Evolutionary conservation across 2,888 invertebrate species (phyloP).

Genomic region (Habroteleia sp.): DNA sequence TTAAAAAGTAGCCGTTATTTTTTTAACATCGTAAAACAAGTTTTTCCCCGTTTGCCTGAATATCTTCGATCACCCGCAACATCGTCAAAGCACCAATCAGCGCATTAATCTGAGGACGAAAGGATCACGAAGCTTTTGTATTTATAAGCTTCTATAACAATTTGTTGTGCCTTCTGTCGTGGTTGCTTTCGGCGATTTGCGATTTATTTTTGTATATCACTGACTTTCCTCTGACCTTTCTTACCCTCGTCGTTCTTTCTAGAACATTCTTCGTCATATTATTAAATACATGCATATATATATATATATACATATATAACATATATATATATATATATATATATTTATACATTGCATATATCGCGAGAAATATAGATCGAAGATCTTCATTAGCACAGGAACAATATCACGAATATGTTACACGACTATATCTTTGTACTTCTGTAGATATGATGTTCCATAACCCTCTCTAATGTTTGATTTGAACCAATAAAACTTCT

Average conservation of each 20-base stretch:
- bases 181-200: constrained; percentile 76
- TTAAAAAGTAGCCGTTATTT: constrained; percentile 45
- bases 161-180: constrained; percentile 79
- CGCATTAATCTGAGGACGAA: constrained; percentile 47
- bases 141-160: constrained; percentile 74
- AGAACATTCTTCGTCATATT: constrained; percentile 43
- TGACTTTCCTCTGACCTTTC: constrained; percentile 6
- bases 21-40: constrained; percentile 47
- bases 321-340: too few relatives aligned
- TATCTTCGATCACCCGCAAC: constrained; percentile 60
- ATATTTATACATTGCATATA: constrained; percentile 67
- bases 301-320: too few relatives aligned
- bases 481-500: constrained; percentile 77
- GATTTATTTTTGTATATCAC: constrained; percentile 73
- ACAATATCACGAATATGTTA: constrained; percentile 67
- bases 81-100: constrained; percentile 55
- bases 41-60: constrained; percentile 54
- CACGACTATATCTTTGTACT: constrained; percentile 79
- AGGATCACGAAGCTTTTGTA: constrained; percentile 65
- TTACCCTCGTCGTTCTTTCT: constrained; percentile 14
- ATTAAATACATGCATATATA: constrained; percentile 39
- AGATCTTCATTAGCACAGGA: constrained; percentile 67
- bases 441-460: constrained; percentile 78
- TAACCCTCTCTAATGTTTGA: constrained; percentile 76
- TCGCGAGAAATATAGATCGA: constrained; percentile 53